These are phyloP conservation scores for Pan troglodytes DNA, from an alignment of 2,113 vertebrate species.

Conservation along the genomic window DNA sequence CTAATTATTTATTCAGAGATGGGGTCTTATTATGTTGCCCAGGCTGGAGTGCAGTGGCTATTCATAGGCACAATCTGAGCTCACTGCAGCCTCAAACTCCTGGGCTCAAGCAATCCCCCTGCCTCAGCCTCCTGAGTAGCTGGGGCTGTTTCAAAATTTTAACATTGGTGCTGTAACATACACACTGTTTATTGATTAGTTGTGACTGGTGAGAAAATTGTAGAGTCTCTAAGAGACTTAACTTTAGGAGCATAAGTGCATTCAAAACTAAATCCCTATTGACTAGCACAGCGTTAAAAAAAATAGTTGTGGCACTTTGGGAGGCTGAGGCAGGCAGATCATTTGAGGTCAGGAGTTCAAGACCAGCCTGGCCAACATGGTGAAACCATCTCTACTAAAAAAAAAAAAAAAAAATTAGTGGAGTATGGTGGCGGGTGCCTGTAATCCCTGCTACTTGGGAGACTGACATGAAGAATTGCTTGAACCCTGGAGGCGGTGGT, in stretches of 20 bases:
- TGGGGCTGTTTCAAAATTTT: background rate
- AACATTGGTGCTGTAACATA: background rate
- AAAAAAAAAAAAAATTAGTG: too few species aligned
- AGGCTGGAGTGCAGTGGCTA: background rate
- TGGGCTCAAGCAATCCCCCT: background rate
- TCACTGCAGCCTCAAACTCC: background rate
- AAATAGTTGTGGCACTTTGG: too few species aligned
- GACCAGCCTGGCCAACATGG: too few species aligned
- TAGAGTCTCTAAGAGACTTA: background rate
- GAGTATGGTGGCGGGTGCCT: too few species aligned
- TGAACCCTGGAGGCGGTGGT: too few species aligned
- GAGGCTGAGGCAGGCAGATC: too few species aligned
- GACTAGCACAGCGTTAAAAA: too few species aligned
- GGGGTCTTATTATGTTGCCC: background rate
- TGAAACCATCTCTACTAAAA: too few species aligned
- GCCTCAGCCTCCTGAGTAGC: background rate
- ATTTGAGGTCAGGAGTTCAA: too few species aligned
- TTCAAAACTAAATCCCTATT: background rate
- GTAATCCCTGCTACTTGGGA: too few species aligned
- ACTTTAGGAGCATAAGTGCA: background rate
- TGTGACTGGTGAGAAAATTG: background rate
- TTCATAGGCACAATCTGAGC: background rate
- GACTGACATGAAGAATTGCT: too few species aligned
- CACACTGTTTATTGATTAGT: background rate
- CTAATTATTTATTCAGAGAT: background rate